Conservation (phyloP, 2,113 vertebrate genomes). For the Cranoglanis bouderius region DNA sequence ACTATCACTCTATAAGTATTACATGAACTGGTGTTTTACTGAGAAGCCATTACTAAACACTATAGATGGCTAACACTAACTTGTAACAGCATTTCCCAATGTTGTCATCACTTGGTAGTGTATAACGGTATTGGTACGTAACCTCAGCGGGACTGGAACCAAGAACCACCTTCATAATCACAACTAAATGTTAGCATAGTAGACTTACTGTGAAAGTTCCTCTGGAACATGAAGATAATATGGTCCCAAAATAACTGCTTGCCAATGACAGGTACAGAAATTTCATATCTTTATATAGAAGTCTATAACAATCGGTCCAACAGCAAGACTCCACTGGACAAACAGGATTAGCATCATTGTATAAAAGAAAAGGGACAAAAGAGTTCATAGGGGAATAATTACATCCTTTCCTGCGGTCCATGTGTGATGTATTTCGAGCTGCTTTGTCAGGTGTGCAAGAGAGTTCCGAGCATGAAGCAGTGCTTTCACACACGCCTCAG, state of each 20-base stretch:
- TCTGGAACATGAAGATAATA: neutral
- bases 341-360: slow-evolving; percentile 55
- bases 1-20: neutral
- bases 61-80: neutral
- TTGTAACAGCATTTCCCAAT: neutral
- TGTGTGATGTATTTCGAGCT: slow-evolving; percentile 18
- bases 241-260: slow-evolving; percentile 30
- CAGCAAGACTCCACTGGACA: slow-evolving; percentile 36
- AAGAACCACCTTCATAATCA: neutral
- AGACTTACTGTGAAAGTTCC: neutral
- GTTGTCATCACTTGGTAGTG: neutral
- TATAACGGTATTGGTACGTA: too few species aligned
- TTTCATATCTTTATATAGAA: slow-evolving; percentile 37
- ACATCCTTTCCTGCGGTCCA: neutral
- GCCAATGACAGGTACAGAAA: neutral
- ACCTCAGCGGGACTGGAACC: neutral
- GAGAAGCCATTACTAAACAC: neutral
- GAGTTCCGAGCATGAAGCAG: neutral
- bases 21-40: neutral
- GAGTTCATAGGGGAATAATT: slow-evolving; percentile 49
- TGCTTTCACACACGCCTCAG: neutral
- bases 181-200: neutral
- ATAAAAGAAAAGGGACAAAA: slow-evolving; percentile 15
- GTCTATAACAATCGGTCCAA: slow-evolving; percentile 38
- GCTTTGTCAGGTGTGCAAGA: neutral